Conservation (phyloP, 1,140 invertebrate genomes). For the Condylostylus longicornis region DNA sequence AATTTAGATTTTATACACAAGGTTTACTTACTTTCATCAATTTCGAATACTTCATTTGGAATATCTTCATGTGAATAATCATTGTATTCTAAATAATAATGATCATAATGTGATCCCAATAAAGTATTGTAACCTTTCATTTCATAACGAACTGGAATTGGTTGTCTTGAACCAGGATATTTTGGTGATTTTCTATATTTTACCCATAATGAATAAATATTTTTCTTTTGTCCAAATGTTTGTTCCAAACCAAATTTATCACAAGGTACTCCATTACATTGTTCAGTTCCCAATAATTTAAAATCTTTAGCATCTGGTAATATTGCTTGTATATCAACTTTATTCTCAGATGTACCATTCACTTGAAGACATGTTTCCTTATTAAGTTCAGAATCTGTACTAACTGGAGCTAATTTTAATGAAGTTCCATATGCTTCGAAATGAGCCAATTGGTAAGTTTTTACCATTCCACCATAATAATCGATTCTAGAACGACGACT, state of each 20-base stretch:
- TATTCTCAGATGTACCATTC: conserved; percentile 51
- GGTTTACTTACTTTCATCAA: conserved; percentile 38
- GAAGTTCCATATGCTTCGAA: conserved; percentile 52
- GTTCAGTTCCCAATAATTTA: conserved; percentile 46
- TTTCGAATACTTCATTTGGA: conserved; percentile 48
- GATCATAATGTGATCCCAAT: conserved; percentile 89
- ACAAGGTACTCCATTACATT: conserved; percentile 44
- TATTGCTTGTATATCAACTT: conserved; percentile 57
- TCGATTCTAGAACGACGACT: conserved; percentile 72
- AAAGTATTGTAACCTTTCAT: conserved; percentile 87
- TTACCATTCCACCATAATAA: conserved; percentile 87
- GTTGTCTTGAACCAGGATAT: conserved; percentile 30
- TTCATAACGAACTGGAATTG: conserved; percentile 63
- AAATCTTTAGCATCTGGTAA: conserved; percentile 71
- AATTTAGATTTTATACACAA: too few relatives aligned
- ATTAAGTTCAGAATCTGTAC: conserved; percentile 56
- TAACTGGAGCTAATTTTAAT: conserved; percentile 75
- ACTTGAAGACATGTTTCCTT: conserved; percentile 67
- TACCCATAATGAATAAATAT: conserved; percentile 77
- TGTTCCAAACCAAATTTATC: conserved; percentile 61
- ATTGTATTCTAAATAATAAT: conserved; percentile 79
- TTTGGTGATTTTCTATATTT: conserved; percentile 45
- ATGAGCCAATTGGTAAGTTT: conserved; percentile 63
- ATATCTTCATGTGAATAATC: conserved; percentile 54
- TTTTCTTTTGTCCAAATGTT: conserved; percentile 58